Percentiles rank a stretch among this genome's conserved stretches.
Conservation (phyloP, 2,888 invertebrate genomes). For the Leucophenga maculata region DNA sequence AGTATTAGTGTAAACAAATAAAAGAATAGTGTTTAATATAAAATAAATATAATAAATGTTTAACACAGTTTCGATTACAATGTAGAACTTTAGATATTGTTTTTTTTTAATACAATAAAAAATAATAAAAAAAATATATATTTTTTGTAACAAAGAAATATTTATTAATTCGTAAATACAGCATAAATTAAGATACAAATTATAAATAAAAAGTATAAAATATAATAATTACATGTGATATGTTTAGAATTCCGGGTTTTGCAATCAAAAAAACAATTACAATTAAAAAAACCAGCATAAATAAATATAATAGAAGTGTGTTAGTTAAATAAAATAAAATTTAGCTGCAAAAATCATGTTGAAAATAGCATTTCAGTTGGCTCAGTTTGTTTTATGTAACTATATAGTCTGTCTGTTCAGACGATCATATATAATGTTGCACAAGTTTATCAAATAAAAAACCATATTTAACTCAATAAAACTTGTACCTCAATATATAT, state of each 20-base stretch:
- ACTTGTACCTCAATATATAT: too few relatives aligned
- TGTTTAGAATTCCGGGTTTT: constrained; percentile 24
- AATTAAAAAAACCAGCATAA: constrained; percentile 37
- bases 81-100: too few relatives aligned
- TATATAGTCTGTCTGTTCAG: too few relatives aligned
- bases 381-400: background rate
- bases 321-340: constrained; percentile 16
- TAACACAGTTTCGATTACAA: too few relatives aligned
- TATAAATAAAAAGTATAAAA: constrained; percentile 13
- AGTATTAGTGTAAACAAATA: too few relatives aligned
- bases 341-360: constrained; percentile 30
- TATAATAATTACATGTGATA: constrained; percentile 40
- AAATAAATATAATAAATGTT: too few relatives aligned
- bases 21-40: too few relatives aligned
- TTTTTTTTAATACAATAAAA: background rate
- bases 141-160: constrained; percentile 17
- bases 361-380: constrained; percentile 1
- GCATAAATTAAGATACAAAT: constrained; percentile 37
- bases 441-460: too few relatives aligned
- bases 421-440: too few relatives aligned
- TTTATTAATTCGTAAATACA: background rate
- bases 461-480: too few relatives aligned
- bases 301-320: constrained; percentile 39
- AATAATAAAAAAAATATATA: background rate
- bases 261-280: constrained; percentile 29